Percentiles rank a stretch among this genome's conserved stretches.
Conservation (phyloP, 2,113 vertebrate species). For the Pteruthius melanotis region DNA sequence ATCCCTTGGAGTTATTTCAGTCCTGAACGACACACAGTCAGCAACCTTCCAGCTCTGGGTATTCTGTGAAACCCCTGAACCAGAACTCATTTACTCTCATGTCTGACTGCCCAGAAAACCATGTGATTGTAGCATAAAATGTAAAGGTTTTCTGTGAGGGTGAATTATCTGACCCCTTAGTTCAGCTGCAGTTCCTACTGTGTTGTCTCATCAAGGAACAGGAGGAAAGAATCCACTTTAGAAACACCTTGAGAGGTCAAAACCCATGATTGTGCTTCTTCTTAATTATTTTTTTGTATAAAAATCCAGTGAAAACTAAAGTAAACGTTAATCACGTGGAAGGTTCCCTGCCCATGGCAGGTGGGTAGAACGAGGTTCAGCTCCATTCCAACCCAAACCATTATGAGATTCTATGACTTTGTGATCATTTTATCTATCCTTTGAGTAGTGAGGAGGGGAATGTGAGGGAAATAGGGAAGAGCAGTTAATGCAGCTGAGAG, state of each 20-base stretch:
- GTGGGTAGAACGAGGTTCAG: background rate
- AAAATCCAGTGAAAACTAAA: background rate
- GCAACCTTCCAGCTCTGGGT: background rate
- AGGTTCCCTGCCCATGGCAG: background rate
- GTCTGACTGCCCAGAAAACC: background rate
- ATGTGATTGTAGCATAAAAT: background rate
- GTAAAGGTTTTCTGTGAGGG: background rate
- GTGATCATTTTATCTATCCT: background rate
- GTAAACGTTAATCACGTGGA: fast-evolving
- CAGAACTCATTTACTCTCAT: background rate
- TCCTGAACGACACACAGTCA: background rate
- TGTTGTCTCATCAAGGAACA: background rate
- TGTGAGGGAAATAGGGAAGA: background rate
- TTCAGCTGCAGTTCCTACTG: background rate
- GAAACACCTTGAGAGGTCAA: background rate
- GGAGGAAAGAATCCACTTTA: background rate
- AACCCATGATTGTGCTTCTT: fast-evolving
- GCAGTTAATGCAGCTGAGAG: background rate
- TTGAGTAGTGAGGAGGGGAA: background rate
- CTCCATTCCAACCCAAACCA: background rate
- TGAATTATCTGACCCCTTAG: background rate
- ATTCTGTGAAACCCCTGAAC: background rate
- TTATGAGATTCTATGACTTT: background rate
- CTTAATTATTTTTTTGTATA: background rate
- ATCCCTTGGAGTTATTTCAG: background rate